These are phyloP conservation scores for Montipora capitata DNA, from an alignment of 92 coral and sea anemone genomes.

Conservation along the genomic window DNA sequence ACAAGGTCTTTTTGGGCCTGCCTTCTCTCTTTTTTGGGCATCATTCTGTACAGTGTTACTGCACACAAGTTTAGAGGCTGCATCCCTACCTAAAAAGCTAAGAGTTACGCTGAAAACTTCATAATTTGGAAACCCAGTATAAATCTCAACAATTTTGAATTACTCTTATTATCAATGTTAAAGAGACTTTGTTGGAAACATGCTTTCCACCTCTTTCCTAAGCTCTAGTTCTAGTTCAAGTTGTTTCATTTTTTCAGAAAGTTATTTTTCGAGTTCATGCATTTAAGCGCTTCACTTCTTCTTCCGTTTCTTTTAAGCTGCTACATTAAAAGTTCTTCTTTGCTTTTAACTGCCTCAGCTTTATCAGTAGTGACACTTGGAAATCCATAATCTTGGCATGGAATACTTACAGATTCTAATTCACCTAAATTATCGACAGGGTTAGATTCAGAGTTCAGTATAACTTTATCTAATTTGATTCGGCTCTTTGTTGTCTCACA, in stretches of 20 bases:
- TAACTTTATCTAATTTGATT: too few relatives aligned
- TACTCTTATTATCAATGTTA: too few relatives aligned
- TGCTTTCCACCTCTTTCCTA: neutral
- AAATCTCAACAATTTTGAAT: neutral
- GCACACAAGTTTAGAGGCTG: slow-evolving; percentile 51
- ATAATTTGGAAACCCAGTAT: neutral
- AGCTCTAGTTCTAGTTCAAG: neutral
- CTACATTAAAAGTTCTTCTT: neutral
- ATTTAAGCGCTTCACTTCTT: too few relatives aligned
- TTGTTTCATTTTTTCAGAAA: too few relatives aligned
- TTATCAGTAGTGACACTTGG: neutral
- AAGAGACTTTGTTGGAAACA: neutral
- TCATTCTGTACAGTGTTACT: slow-evolving; percentile 29
- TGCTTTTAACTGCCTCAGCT: slow-evolving; percentile 10
- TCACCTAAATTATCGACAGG: neutral
- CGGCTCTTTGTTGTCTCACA: neutral
- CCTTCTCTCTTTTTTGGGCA: slow-evolving; percentile 17
- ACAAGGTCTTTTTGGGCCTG: slow-evolving; percentile 54
- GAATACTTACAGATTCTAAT: neutral
- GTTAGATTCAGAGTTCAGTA: too few relatives aligned
- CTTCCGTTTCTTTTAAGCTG: too few relatives aligned
- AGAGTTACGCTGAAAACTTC: too few relatives aligned
- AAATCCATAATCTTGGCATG: neutral
- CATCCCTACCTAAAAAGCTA: slow-evolving; percentile 16
- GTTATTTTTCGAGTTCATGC: too few relatives aligned